Percentiles rank a stretch among this genome's conserved stretches.
Evolutionary conservation across 2,888 invertebrate species (phyloP).

Genomic region (Drosophila mercatorum): DNA sequence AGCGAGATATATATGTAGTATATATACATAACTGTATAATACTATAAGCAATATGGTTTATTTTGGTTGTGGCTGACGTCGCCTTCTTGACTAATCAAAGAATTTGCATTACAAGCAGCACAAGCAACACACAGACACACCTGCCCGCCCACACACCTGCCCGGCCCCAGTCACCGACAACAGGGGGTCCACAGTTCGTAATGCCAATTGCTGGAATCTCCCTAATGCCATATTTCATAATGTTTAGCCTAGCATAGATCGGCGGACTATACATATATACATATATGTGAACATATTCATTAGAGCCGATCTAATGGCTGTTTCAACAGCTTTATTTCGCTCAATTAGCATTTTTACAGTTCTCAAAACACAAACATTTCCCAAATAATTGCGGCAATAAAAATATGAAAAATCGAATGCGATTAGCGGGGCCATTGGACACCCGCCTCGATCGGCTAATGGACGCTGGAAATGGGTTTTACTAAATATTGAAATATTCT

Average conservation of each 20-base stretch:
- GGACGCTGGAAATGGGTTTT: constrained; percentile 2
- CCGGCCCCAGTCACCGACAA: constrained; percentile 33
- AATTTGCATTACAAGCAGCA: constrained; percentile 13
- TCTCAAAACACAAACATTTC: constrained; percentile 40
- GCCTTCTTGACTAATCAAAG: constrained; percentile 43
- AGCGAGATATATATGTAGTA: neutral
- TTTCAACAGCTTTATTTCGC: constrained; percentile 61
- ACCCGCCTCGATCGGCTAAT: constrained; percentile 2
- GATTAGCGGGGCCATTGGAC: constrained; percentile 45
- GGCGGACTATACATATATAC: neutral
- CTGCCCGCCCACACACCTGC: neutral
- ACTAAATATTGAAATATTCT: neutral
- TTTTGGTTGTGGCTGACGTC: constrained; percentile 52
- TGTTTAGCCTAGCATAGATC: constrained; percentile 59
- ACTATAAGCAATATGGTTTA: constrained; percentile 70
- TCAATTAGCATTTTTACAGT: constrained; percentile 63
- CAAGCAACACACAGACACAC: neutral
- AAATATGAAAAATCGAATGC: constrained; percentile 57
- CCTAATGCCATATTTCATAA: constrained; percentile 48
- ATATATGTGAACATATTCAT: constrained; percentile 27
- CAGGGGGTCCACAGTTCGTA: constrained; percentile 55
- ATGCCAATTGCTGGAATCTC: neutral
- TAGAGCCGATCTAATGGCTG: constrained; percentile 37
- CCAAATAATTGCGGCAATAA: constrained; percentile 42
- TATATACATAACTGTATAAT: constrained; percentile 60